These are phyloP conservation scores for Conomelus anceps DNA, from an alignment of 2,888 invertebrate genomes.

Conservation along the genomic window DNA sequence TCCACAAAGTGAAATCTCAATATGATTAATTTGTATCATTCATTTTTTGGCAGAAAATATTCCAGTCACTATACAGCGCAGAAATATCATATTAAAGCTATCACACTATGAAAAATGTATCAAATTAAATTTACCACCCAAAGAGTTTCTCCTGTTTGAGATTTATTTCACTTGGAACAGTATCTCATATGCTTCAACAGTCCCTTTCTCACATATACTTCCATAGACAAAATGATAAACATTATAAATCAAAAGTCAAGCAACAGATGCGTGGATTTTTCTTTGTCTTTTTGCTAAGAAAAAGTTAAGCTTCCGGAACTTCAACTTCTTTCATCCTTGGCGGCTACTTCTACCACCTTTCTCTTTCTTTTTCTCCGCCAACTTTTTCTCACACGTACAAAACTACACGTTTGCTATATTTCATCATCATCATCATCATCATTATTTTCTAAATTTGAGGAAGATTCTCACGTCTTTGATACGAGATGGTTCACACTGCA, in stretches of 20 bases:
- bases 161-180: neutral
- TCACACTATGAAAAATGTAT: neutral
- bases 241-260: neutral
- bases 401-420: neutral
- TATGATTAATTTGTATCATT: neutral
- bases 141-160: neutral
- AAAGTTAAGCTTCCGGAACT: neutral
- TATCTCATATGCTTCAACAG: neutral
- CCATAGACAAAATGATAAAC: neutral
- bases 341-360: neutral
- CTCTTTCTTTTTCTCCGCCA: neutral
- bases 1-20: neutral
- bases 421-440: neutral
- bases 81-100: neutral
- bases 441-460: neutral
- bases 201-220: neutral
- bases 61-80: neutral
- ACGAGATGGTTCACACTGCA: too few relatives aligned
- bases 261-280: neutral
- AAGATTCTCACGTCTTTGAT: too few relatives aligned
- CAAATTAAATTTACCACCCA: neutral
- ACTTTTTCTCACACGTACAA: neutral
- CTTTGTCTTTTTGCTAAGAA: neutral
- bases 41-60: neutral
- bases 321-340: neutral